Conservation (phyloP, 2,888 invertebrate species). For the Theristus sp. region DNA sequence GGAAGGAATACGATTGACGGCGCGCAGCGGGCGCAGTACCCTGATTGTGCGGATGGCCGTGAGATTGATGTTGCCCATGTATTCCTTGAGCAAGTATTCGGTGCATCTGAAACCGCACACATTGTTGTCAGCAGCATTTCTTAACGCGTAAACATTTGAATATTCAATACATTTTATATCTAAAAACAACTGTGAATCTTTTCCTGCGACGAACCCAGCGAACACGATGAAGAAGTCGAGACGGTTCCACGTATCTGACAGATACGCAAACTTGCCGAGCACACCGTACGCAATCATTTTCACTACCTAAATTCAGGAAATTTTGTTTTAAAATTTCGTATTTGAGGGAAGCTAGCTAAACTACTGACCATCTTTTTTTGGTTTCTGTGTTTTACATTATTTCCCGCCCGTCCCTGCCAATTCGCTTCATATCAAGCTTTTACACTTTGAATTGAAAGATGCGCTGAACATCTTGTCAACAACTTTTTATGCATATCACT, state of each 20-base stretch:
- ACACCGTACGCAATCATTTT: slow-evolving; percentile 98
- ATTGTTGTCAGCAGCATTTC: not conserved
- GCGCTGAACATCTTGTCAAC: too few species aligned
- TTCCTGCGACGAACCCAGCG: slow-evolving; percentile 51
- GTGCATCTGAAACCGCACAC: slow-evolving; percentile 29
- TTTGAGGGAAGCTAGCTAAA: too few species aligned
- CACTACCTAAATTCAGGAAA: slow-evolving; percentile 41
- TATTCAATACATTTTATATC: too few species aligned
- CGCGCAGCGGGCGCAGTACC: slow-evolving; percentile 81
- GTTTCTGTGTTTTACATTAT: too few species aligned
- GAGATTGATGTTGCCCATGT: slow-evolving; percentile 90
- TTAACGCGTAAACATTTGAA: too few species aligned
- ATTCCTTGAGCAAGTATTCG: slow-evolving; percentile 46
- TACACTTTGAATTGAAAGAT: too few species aligned
- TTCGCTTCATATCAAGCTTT: not conserved
- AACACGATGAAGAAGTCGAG: slow-evolving; percentile 92
- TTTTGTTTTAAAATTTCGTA: too few species aligned
- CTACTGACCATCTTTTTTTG: too few species aligned
- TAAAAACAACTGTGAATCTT: too few species aligned
- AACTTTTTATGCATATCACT: too few species aligned
- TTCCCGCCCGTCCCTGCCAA: too few species aligned
- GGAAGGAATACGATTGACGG: slow-evolving; percentile 99
- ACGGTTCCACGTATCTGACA: slow-evolving; percentile 96
- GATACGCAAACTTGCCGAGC: slow-evolving; percentile 66
- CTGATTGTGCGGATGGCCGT: slow-evolving; percentile 94